Percentiles rank a stretch among this genome's conserved stretches.
Conservation (phyloP, 1,140 invertebrate species). For the Pemphigus obesinymphae region DNA sequence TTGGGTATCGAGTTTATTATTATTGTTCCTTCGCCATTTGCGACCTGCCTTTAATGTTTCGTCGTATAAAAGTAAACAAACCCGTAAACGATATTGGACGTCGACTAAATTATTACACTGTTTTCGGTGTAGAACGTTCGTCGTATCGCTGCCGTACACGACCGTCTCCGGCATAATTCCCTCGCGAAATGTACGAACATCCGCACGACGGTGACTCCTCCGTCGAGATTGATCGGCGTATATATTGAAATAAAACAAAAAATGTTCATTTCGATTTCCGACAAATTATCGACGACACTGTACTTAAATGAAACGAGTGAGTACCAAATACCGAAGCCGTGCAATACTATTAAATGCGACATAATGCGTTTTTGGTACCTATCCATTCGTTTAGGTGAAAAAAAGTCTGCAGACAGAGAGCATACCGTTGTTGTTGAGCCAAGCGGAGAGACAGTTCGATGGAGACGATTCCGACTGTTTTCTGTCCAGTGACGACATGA, state of each 20-base stretch:
- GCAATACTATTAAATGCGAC: background rate
- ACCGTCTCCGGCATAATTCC: no score
- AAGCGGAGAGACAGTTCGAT: constrained; percentile 35
- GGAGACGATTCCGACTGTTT: constrained; percentile 31
- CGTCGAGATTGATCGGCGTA: no score
- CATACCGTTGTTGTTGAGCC: constrained; percentile 34
- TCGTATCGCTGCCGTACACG: background rate
- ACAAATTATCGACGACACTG: background rate
- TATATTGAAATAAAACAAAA: background rate
- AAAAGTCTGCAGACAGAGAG: constrained; percentile 23
- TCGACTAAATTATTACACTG: no score
- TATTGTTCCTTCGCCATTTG: background rate
- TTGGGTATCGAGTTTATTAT: background rate
- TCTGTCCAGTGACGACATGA: constrained; percentile 36
- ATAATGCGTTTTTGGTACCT: no score
- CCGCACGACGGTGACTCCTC: no score
- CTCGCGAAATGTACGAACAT: no score
- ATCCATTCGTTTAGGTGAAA: background rate
- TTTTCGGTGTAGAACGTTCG: no score
- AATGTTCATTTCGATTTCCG: background rate
- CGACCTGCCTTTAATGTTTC: no score
- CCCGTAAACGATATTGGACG: no score
- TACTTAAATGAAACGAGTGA: constrained; percentile 35
- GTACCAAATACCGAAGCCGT: background rate
- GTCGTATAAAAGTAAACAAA: no score